phyloP scores from a whole-genome alignment of 1,140 invertebrate species.

The Delia radicum region DNA sequence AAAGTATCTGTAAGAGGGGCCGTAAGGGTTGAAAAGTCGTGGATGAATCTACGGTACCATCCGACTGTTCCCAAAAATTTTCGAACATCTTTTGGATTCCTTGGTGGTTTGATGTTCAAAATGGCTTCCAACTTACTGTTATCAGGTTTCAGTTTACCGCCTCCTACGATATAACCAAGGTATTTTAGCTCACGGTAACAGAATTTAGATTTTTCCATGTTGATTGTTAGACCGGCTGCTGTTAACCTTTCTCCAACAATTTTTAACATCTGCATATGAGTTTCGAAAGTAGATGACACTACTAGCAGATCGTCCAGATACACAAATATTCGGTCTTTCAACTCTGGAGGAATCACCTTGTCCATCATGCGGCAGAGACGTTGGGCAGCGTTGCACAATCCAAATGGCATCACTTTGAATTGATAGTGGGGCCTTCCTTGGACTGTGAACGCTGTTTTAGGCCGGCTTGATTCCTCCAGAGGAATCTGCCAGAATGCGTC shows the following conservation, averaged over 20 bases:
- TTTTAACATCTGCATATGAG: not conserved
- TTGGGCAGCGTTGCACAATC: conserved; percentile 35
- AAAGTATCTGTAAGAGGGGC: conserved; percentile 34
- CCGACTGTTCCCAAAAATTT: conserved; percentile 56
- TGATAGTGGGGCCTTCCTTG: conserved; percentile 16
- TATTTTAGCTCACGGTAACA: conserved; percentile 17
- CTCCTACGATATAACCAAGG: conserved; percentile 38
- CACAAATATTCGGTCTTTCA: conserved; percentile 33
- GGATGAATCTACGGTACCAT: conserved; percentile 33
- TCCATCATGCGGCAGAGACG: conserved; percentile 28
- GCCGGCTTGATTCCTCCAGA: conserved; percentile 32
- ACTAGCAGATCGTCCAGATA: conserved; percentile 32
- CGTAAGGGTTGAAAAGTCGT: conserved; percentile 52
- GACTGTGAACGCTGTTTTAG: conserved; percentile 56
- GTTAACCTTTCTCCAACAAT: not conserved
- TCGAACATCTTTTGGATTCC: conserved; percentile 40
- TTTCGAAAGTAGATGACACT: conserved; percentile 21
- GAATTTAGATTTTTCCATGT: conserved; percentile 38
- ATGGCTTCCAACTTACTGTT: conserved; percentile 29
- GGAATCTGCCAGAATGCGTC: conserved; percentile 51
- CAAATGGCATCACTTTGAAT: conserved; percentile 28
- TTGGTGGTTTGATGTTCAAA: conserved; percentile 34
- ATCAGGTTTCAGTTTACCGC: conserved; percentile 7
- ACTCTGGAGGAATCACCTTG: conserved; percentile 50
- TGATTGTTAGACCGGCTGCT: conserved; percentile 33